Percentiles rank a stretch among this genome's conserved stretches.
These are phyloP conservation scores for Leptodactylus fallax DNA, from an alignment of 2,797 vertebrate genomes.

Conservation along the genomic window DNA sequence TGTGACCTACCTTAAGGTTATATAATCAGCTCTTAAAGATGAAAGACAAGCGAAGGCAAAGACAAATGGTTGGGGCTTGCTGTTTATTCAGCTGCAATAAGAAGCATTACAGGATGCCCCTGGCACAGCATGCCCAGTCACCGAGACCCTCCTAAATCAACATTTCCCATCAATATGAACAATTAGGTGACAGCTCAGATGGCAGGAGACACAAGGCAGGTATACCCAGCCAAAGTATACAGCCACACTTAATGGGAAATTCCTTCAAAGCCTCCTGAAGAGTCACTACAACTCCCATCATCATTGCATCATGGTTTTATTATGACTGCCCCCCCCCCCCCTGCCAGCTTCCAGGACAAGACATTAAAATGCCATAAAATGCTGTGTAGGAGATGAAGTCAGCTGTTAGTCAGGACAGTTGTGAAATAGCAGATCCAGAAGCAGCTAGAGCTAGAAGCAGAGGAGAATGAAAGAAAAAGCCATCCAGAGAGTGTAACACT, in stretches of 20 bases:
- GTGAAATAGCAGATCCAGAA: slow-evolving; percentile 63
- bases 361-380: slow-evolving; percentile 34
- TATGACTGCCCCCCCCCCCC: background rate
- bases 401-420: slow-evolving; percentile 67
- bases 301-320: slow-evolving; percentile 7
- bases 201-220: no score
- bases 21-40: slow-evolving; percentile 54
- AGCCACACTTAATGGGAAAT: background rate
- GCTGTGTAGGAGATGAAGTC: slow-evolving; percentile 64
- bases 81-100: slow-evolving; percentile 34
- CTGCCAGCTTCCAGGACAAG: slow-evolving; percentile 56
- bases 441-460: slow-evolving; percentile 65
- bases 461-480: slow-evolving; percentile 64
- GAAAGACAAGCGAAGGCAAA: slow-evolving; percentile 42
- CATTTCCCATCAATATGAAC: slow-evolving; percentile 49
- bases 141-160: slow-evolving; percentile 22
- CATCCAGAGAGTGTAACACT: slow-evolving; percentile 48
- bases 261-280: background rate
- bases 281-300: background rate
- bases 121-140: slow-evolving; percentile 18
- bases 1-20: slow-evolving; percentile 60
- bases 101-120: background rate
- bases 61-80: slow-evolving; percentile 31
- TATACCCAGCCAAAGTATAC: background rate
- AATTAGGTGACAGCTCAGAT: slow-evolving; percentile 41